A percentile compares a stretch with the other conserved stretches of the same genome.
Evolutionary conservation across 2,113 vertebrate species (phyloP).

Genomic region (Galemys pyrenaicus): DNA sequence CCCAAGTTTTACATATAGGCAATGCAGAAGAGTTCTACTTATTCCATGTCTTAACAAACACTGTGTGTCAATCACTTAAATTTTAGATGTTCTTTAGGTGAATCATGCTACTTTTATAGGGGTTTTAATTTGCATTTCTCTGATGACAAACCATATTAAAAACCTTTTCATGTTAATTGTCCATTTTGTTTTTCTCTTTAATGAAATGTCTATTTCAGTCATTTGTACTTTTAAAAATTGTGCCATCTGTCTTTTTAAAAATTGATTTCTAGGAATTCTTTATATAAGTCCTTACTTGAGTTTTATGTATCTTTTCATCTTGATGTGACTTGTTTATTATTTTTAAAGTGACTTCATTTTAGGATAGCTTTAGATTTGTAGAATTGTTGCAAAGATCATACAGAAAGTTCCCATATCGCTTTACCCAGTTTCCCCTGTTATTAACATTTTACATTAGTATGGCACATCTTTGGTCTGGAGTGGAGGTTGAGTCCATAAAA

Average conservation of each 20-base stretch:
- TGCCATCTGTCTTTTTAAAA: not conserved
- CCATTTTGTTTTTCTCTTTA: not conserved
- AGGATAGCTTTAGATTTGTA: not conserved
- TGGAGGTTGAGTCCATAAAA: no score
- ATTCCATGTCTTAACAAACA: not conserved
- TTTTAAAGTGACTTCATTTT: not conserved
- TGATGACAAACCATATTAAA: not conserved
- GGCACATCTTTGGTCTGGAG: no score
- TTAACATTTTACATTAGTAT: no score
- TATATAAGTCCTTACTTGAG: not conserved
- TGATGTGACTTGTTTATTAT: not conserved
- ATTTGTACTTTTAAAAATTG: not conserved
- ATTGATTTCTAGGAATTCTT: not conserved
- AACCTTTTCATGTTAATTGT: not conserved
- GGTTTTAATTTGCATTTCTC: conserved; percentile 16
- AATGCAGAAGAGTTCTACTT: not conserved
- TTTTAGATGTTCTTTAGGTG: not conserved
- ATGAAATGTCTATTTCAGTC: not conserved
- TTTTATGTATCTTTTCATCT: not conserved
- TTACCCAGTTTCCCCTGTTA: not conserved
- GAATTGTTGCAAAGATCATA: not conserved
- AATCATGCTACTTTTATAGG: not conserved
- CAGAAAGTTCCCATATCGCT: not conserved
- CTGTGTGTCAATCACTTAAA: not conserved
- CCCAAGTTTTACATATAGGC: not conserved